These are phyloP conservation scores for Psittacus erithacus DNA, from an alignment of 2,113 vertebrate genomes.

Conservation along the genomic window DNA sequence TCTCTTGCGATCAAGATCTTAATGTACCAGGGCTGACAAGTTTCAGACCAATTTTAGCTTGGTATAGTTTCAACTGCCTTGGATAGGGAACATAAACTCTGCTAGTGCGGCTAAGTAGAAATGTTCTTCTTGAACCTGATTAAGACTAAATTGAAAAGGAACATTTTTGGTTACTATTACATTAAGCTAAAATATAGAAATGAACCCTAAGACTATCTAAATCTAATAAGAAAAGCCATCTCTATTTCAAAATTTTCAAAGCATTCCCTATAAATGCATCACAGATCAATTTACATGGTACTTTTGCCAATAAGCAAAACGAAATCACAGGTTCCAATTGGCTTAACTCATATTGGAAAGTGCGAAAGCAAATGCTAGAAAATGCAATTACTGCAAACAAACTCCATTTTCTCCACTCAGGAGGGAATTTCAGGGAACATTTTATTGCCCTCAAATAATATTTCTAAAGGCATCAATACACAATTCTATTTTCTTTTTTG, in stretches of 20 bases:
- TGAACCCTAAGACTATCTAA: constrained; percentile 79
- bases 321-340: constrained; percentile 84
- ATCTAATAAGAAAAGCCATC: constrained; percentile 84
- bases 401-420: constrained; percentile 83
- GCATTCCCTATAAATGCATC: constrained; percentile 79
- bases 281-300: constrained; percentile 87
- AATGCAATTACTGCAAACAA: constrained; percentile 87
- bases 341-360: constrained; percentile 83
- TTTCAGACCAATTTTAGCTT: background rate
- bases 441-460: constrained; percentile 86
- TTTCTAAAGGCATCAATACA: constrained; percentile 82
- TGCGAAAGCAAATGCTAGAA: constrained; percentile 77
- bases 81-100: constrained; percentile 40
- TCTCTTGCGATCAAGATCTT: background rate
- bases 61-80: background rate
- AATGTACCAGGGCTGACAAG: background rate
- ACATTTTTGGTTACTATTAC: constrained; percentile 78
- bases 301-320: constrained; percentile 83
- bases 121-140: constrained; percentile 72
- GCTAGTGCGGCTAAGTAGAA: constrained; percentile 51
- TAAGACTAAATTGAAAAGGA: constrained; percentile 76
- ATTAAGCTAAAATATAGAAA: constrained; percentile 82
- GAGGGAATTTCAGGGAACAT: constrained; percentile 81
- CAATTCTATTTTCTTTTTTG: constrained; percentile 79
- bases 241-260: constrained; percentile 82